A percentile compares a stretch with the other conserved stretches of the same genome.
Conservation (phyloP, 2,113 vertebrate genomes). For the Ophiodon elongatus region DNA sequence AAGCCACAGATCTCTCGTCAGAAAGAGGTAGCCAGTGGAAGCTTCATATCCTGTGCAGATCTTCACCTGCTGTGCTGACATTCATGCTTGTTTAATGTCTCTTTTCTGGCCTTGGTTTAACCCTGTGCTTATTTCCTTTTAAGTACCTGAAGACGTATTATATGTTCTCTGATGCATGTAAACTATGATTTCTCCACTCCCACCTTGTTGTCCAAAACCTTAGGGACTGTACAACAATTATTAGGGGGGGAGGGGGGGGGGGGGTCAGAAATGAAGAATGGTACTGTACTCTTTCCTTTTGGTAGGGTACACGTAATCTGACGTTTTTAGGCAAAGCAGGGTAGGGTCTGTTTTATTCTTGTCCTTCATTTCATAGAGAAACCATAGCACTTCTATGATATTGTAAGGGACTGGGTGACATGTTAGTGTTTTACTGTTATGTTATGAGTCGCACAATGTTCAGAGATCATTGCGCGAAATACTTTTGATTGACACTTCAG, state of each 20-base stretch:
- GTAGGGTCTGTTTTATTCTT: background rate
- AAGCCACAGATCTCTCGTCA: background rate
- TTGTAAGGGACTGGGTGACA: too few relatives aligned
- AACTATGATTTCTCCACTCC: slow-evolving; percentile 26
- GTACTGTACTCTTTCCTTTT: background rate
- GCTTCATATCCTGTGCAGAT: slow-evolving; percentile 73
- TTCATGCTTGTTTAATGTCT: slow-evolving; percentile 35
- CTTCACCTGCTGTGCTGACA: slow-evolving; percentile 56
- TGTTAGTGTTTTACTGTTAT: too few relatives aligned
- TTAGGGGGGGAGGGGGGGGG: background rate
- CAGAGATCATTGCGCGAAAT: too few relatives aligned
- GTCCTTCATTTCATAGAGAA: background rate
- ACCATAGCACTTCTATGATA: background rate
- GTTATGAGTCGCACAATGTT: too few relatives aligned
- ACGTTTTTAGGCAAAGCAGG: background rate
- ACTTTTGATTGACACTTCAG: too few relatives aligned
- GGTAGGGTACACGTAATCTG: background rate
- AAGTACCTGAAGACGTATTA: slow-evolving; percentile 24
- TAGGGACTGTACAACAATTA: background rate
- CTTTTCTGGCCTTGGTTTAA: slow-evolving; percentile 18
- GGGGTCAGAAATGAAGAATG: background rate
- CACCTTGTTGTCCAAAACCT: background rate
- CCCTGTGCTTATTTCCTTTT: slow-evolving; percentile 34
- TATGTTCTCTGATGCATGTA: slow-evolving; percentile 7
- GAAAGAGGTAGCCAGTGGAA: slow-evolving; percentile 25